Evolutionary conservation across 1,140 invertebrate genomes (phyloP), one percentile per base, ranked within the genome.

Genomic region (Proctacanthus coquilletti): DNA sequence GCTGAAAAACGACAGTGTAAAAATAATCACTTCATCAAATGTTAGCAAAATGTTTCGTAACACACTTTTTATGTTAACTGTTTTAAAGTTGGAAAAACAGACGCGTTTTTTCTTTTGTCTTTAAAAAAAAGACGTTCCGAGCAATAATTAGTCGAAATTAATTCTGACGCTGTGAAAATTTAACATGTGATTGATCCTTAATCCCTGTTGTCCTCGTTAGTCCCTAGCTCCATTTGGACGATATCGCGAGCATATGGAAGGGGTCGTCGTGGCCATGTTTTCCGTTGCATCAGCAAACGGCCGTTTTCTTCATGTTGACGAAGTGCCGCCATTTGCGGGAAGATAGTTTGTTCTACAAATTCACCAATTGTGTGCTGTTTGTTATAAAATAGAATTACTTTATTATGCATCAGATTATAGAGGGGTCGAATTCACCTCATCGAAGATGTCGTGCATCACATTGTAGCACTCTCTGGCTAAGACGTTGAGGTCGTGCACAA

Each of bases 371-470:
- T 84, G 14, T 53, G 44, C 45, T 46, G n/a, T n/a, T n/a, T n/a
- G 27, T 8, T 15, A 27, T 6, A 41, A 32, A 39, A 25, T 36
- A 6, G 27, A 35, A 17, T 2, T 25, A 34, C 5, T 34, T 21
- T 15, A 13, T n/a, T 20, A n/a, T 13, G 18, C 18, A 23, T n/a
- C 6, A 8, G n/a, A n/a, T n/a, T n/a, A n/a, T n/a, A 29, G n/a
- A 37, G 20, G 25, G 13, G 25, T 17, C 31, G 30, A 17, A 3
- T 27, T 37, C 40, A 46, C 45, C 33, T 74, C 68, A 48, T 85
- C 82, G 46, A 75, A 84, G 40, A 81, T 69, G 31, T 72, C 74
- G 21, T 60, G 60, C 53, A 86, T 65, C 3, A 76, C 63, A 35
- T 75, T 69, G 19, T 71, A 64, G 5, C 79, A 71, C 27, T 73